Evolutionary conservation across 2,113 vertebrate species (phyloP).

Genomic region (Colistium nudipinnis): DNA sequence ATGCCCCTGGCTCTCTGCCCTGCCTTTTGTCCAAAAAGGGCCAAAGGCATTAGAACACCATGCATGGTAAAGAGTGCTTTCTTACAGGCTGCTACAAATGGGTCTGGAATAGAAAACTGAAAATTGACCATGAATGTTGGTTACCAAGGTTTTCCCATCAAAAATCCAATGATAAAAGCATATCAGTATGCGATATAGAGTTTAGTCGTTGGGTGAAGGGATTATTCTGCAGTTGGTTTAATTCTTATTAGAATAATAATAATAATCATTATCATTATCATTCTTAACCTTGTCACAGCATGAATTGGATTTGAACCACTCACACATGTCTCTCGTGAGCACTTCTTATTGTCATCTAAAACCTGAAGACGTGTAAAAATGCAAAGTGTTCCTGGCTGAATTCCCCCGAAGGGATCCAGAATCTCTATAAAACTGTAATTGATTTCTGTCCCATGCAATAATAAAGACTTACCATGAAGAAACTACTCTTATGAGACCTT

Average conservation of each 20-base stretch:
- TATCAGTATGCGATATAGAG: too few species aligned
- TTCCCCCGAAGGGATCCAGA: constrained; percentile 62
- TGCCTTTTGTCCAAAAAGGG: constrained; percentile 78
- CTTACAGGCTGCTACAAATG: constrained; percentile 65
- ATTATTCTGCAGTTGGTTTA: constrained; percentile 1
- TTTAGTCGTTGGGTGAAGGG: background rate
- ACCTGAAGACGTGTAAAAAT: constrained; percentile 61
- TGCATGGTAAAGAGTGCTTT: constrained; percentile 68
- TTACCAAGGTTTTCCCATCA: constrained; percentile 32
- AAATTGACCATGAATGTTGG: constrained; percentile 56
- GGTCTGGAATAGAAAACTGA: constrained; percentile 68
- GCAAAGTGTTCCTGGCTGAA: constrained; percentile 58
- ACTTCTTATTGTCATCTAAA: constrained; percentile 27
- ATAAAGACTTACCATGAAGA: constrained; percentile 64
- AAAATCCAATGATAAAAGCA: too few species aligned
- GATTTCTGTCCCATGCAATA: constrained; percentile 68
- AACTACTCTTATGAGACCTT: constrained; percentile 65
- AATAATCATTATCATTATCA: too few species aligned
- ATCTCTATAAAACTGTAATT: constrained; percentile 71
- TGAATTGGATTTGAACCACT: constrained; percentile 1
- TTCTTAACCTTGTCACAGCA: background rate
- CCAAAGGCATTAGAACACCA: constrained; percentile 71
- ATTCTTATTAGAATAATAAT: constrained; percentile 1
- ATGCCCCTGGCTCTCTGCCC: constrained; percentile 71
- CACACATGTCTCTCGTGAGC: constrained; percentile 13